Evolutionary conservation across 2,797 vertebrate species (phyloP).

Genomic region (Microcaecilia unicolor): DNA sequence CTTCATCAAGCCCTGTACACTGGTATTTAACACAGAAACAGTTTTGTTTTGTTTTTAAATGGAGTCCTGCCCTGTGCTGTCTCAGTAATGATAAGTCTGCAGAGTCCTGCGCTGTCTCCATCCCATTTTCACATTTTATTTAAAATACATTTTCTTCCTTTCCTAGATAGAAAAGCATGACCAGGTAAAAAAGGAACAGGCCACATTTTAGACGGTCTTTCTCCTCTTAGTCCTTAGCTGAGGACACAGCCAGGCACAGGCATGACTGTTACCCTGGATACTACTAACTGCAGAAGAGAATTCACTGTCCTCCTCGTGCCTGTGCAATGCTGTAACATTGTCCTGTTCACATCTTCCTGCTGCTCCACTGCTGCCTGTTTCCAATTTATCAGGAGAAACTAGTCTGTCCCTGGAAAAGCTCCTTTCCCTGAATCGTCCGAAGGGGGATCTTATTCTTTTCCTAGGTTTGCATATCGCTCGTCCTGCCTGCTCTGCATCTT

Average conservation of each 20-base stretch:
- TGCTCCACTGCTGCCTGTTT: conserved; percentile 28
- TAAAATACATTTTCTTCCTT: no score
- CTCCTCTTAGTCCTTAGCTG: conserved; percentile 55
- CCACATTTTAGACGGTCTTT: conserved; percentile 56
- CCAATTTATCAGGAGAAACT: conserved; percentile 30
- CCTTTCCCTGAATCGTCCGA: conserved; percentile 70
- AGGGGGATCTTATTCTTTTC: conserved; percentile 45
- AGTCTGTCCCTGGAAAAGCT: conserved; percentile 67
- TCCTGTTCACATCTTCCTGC: conserved; percentile 30
- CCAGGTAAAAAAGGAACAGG: no score
- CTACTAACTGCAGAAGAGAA: conserved; percentile 18
- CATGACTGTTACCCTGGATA: conserved; percentile 39
- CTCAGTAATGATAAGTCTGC: no score
- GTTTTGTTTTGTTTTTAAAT: no score
- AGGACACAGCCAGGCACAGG: conserved; percentile 49
- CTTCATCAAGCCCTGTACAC: no score
- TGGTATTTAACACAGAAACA: no score
- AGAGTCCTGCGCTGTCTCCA: no score
- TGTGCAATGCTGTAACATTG: conserved; percentile 36
- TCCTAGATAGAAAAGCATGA: no score
- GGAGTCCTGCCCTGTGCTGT: no score
- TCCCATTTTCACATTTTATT: no score
- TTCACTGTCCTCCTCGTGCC: conserved; percentile 39
- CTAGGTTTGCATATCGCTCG: conserved; percentile 43
- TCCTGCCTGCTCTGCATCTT: conserved; percentile 26